Evolutionary conservation across 2,888 invertebrate genomes (phyloP), one percentile per base, ranked within the genome.

Genomic region (Periphyllus acericola): DNA sequence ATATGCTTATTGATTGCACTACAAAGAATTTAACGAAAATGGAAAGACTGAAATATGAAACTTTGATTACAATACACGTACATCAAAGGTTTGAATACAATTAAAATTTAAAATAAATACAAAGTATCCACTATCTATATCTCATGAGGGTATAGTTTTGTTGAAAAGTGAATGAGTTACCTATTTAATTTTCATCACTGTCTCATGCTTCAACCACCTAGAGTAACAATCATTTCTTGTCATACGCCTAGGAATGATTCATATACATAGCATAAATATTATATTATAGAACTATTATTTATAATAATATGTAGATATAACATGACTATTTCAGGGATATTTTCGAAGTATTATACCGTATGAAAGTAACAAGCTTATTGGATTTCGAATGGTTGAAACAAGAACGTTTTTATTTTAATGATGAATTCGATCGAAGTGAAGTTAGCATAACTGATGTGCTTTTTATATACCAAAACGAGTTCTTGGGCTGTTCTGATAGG

Each of bases 331-430:
- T 87, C 90, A 95, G 96, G 90, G 97, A 97, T 91, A 97, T 97
- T 90, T 97, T 85, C 11, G 84, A 85, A 68, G 92, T 93, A 66
- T 91, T 98, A 97, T 97, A 96, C 90, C 96, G 97, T 19, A 92
- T 96, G 91, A 97, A 97, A 91, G 95, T 98, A 21, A 95, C 96
- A 89, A 96, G 97, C 0, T 94, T 96, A 0, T 95, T 95, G 90
- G 99, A 99, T 92, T 99, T 99, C 91, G 99, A 99, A 91, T 99
- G 99, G 99, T 92, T 97, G 90, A 98, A 98, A 91, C 99, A 99
- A 91, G 97, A 98, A 90, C 93, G 99, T 78, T 98, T 99, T 92
- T 99, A 99, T 92, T 99, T 98, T 92, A 96, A 97, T 91, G 98
- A 98, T 91, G 98, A 98, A 91, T 93, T 95, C 52, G 98, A 99